A percentile compares a stretch with the other conserved stretches of the same genome.
These are phyloP conservation scores for Okapia johnstoni DNA, from an alignment of 2,113 vertebrate species.

Conservation along the genomic window DNA sequence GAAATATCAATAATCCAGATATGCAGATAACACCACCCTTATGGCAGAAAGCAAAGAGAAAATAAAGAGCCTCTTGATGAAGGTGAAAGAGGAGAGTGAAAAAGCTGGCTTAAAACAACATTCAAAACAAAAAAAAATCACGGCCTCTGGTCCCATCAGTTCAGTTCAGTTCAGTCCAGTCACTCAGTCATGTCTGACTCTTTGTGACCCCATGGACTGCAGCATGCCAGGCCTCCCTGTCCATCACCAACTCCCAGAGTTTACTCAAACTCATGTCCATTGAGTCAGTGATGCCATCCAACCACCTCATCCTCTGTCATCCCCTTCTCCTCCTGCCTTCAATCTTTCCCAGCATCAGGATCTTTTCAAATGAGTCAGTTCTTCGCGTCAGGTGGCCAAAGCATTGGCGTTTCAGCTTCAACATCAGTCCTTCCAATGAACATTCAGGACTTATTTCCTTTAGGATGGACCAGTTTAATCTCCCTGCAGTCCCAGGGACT, in stretches of 20 bases:
- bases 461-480: neutral
- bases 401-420: neutral
- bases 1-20: neutral
- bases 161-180: neutral
- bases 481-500: neutral
- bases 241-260: neutral
- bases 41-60: neutral
- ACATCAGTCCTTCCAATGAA: neutral
- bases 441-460: neutral
- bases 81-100: neutral
- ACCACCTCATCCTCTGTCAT: neutral
- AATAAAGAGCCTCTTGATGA: neutral
- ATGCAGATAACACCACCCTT: neutral
- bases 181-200: neutral
- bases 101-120: neutral
- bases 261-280: neutral
- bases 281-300: neutral
- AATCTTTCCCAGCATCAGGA: neutral
- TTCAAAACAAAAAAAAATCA: neutral
- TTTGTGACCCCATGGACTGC: neutral
- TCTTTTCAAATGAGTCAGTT: neutral
- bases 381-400: neutral
- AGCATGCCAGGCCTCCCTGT: neutral
- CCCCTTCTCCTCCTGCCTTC: neutral
- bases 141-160: neutral